phyloP scores from a whole-genome alignment of 2,113 vertebrate species.

The Tiliqua scincoides region DNA sequence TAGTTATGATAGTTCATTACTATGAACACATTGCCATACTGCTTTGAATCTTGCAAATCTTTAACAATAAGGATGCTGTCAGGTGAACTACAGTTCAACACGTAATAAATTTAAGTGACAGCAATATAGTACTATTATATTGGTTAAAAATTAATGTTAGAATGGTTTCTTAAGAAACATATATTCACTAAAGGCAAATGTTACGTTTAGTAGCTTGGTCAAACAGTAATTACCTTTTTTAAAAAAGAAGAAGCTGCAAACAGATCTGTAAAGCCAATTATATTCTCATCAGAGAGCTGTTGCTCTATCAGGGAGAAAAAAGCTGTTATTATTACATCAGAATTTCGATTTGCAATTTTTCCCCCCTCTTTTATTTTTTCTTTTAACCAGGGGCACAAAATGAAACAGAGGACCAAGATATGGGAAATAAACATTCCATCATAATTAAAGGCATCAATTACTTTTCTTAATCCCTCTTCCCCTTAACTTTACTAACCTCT shows the following conservation, averaged over 20 bases:
- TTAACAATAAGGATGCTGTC: constrained; percentile 34
- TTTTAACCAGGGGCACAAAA: background rate
- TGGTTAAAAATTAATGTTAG: constrained; percentile 48
- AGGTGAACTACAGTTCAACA: background rate
- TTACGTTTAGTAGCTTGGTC: constrained; percentile 23
- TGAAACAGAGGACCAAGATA: background rate
- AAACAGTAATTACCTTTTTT: constrained; percentile 19
- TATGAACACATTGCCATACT: constrained; percentile 16
- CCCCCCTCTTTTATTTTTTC: background rate
- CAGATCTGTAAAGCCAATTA: background rate
- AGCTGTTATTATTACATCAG: constrained; percentile 20
- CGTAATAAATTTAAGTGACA: background rate
- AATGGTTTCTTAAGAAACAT: too few relatives aligned
- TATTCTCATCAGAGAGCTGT: background rate
- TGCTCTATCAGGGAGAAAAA: background rate
- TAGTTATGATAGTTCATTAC: background rate
- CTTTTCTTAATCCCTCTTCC: background rate
- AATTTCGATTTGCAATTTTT: background rate
- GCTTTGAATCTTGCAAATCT: constrained; percentile 1
- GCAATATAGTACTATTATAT: constrained; percentile 37
- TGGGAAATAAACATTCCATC: background rate
- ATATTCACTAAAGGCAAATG: constrained; percentile 38
- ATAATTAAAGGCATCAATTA: constrained; percentile 13
- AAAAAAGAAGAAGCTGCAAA: background rate
- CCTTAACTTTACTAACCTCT: background rate